These are phyloP conservation scores for Sebastes minor DNA, from an alignment of 2,797 vertebrate species.

Conservation along the genomic window DNA sequence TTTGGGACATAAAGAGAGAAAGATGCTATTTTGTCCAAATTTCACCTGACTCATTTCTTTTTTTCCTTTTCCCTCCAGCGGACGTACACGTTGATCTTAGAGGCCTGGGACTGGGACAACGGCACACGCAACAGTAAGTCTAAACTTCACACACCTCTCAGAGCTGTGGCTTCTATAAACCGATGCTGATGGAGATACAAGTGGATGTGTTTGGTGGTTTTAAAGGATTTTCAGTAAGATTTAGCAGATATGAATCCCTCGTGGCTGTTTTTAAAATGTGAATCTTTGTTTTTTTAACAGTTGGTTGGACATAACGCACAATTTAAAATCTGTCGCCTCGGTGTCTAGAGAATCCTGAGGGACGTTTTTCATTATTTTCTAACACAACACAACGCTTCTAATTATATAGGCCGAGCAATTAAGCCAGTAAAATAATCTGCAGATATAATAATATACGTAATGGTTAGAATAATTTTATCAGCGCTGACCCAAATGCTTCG, in stretches of 20 bases:
- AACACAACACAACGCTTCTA: no score
- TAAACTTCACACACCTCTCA: background rate
- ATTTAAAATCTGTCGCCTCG: no score
- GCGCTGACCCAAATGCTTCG: no score
- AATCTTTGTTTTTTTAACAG: no score
- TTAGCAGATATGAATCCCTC: background rate
- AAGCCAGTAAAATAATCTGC: fast-evolving
- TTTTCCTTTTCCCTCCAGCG: conserved; percentile 79
- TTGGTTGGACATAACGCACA: no score
- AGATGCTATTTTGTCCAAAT: background rate
- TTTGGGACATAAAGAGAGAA: background rate
- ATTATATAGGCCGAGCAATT: no score
- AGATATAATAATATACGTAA: no score
- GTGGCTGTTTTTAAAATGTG: no score
- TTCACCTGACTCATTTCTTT: background rate
- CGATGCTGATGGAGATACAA: no score
- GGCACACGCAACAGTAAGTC: conserved; percentile 89
- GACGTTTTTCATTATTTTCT: no score
- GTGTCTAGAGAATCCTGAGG: no score
- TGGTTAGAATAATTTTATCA: no score
- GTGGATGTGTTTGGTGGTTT: background rate
- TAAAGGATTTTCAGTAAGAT: background rate
- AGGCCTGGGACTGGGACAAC: conserved; percentile 98
- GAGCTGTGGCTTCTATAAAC: background rate
- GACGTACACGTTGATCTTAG: conserved; percentile 91